Percentiles rank a stretch among this genome's conserved stretches.
phyloP scores from a whole-genome alignment of 2,113 vertebrate species.

The Ictalurus punctatus region DNA sequence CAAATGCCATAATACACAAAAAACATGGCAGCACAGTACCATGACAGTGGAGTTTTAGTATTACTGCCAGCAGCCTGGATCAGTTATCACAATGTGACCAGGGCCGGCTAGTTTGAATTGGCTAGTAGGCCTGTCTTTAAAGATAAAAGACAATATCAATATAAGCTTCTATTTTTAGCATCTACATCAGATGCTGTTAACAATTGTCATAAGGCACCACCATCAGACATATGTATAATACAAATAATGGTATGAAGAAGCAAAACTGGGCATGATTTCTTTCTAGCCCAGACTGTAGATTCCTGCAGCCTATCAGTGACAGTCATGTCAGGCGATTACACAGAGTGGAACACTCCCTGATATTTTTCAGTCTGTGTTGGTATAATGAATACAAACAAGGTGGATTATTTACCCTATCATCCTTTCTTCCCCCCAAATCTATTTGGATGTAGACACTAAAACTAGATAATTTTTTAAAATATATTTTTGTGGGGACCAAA shows the following conservation, averaged over 20 bases:
- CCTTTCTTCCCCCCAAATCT: not conserved
- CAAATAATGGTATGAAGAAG: not conserved
- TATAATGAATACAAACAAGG: not conserved
- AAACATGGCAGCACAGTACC: not conserved
- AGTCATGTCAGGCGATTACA: not conserved
- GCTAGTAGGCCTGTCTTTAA: not conserved
- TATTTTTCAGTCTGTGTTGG: not conserved
- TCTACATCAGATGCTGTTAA: not conserved
- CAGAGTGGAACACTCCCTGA: not conserved
- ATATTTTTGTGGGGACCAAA: not conserved
- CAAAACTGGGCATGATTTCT: not conserved
- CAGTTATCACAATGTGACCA: not conserved
- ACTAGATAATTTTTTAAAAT: not conserved
- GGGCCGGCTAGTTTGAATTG: not conserved
- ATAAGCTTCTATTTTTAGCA: not conserved
- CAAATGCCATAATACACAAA: slow-evolving; percentile 5
- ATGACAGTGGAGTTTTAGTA: not conserved
- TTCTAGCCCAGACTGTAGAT: not conserved
- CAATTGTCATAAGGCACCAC: not conserved
- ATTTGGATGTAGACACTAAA: not conserved
- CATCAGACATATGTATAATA: not conserved
- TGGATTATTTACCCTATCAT: not conserved
- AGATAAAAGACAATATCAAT: not conserved
- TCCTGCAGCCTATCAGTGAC: not conserved
- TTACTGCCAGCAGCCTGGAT: not conserved